phyloP scores from a whole-genome alignment of 1,140 invertebrate species.

The Matsumurasca onukii region DNA sequence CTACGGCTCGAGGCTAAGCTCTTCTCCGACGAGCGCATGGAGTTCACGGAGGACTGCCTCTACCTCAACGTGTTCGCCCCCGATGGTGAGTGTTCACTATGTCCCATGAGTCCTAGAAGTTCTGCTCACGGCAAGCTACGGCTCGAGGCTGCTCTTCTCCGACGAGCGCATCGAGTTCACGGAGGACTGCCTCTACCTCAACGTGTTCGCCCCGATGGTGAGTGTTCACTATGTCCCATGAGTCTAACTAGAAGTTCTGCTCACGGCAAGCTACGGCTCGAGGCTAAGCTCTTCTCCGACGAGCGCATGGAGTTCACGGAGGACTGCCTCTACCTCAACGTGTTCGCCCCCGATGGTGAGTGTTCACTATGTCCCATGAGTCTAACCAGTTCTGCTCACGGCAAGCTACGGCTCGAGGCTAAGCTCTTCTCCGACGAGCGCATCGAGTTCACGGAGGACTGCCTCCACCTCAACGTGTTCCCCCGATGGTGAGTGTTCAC shows the following conservation, averaged over 20 bases:
- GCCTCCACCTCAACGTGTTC: constrained; percentile 74
- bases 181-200: constrained; percentile 77
- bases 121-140: constrained; percentile 46
- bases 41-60: constrained; percentile 70
- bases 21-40: constrained; percentile 42
- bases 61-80: constrained; percentile 76
- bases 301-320: constrained; percentile 55
- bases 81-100: constrained; percentile 69
- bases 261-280: constrained; percentile 46
- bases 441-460: constrained; percentile 64
- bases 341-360: constrained; percentile 77
- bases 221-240: no score
- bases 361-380: no score
- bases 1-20: constrained; percentile 48
- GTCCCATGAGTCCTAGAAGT: no score
- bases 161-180: constrained; percentile 48
- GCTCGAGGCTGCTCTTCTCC: constrained; percentile 49
- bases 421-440: constrained; percentile 47
- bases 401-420: constrained; percentile 45
- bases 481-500: no score
- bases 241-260: no score
- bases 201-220: constrained; percentile 76
- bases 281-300: constrained; percentile 48
- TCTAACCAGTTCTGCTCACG: no score
- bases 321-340: constrained; percentile 75